These are phyloP conservation scores for Conger conger DNA, from an alignment of 2,113 vertebrate species.

Conservation along the genomic window DNA sequence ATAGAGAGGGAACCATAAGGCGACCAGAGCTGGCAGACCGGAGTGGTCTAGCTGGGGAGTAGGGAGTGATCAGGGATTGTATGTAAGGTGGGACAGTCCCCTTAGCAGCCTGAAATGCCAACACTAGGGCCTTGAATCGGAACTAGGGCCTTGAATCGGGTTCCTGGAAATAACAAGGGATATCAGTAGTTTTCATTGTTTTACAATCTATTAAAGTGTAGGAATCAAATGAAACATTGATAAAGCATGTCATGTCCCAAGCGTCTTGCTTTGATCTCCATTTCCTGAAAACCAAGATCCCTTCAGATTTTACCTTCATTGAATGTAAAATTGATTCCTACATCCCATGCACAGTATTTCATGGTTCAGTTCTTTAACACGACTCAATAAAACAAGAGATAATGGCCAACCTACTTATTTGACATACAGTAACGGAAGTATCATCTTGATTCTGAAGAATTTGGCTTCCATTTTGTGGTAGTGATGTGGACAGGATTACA, in stretches of 20 bases:
- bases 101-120: no score
- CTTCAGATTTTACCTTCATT: conserved; percentile 55
- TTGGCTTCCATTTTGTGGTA: conserved; percentile 12
- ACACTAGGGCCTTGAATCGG: no score
- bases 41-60: no score
- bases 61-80: no score
- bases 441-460: conserved; percentile 25
- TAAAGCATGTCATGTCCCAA: conserved; percentile 46
- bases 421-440: conserved; percentile 39
- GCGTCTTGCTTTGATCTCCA: conserved; percentile 59
- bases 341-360: conserved; percentile 58
- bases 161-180: background rate
- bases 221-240: conserved; percentile 18
- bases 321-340: conserved; percentile 59
- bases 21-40: no score
- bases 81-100: no score
- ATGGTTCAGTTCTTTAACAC: conserved; percentile 52
- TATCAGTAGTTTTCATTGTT: background rate
- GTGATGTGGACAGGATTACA: no score
- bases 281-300: conserved; percentile 52
- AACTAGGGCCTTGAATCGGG: no score
- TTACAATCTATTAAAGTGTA: background rate
- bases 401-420: conserved; percentile 37
- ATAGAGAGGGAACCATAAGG: no score
- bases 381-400: conserved; percentile 33